Evolutionary conservation across 2,888 invertebrate genomes (phyloP).

Genomic region (Aphidoletes aphidimyza): DNA sequence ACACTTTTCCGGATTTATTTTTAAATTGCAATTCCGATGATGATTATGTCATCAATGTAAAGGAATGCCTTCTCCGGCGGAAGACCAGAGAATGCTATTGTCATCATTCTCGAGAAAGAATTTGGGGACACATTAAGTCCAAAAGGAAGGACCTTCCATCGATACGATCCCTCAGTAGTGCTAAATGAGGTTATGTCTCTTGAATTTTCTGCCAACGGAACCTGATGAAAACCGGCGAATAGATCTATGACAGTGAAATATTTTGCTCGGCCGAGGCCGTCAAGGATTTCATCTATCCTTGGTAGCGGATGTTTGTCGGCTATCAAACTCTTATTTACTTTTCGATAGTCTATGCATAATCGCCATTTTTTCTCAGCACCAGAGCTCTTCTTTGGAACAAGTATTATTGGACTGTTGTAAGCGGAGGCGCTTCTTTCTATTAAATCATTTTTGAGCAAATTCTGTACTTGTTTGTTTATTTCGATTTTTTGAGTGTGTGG

Average conservation of each 20-base stretch:
- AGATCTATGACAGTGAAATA: constrained; percentile 56
- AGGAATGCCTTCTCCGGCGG: constrained; percentile 58
- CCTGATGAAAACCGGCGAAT: constrained; percentile 56
- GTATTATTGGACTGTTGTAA: constrained; percentile 58
- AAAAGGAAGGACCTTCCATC: constrained; percentile 58
- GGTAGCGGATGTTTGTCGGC: constrained; percentile 56
- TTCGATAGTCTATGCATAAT: neutral
- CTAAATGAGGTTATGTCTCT: constrained; percentile 58
- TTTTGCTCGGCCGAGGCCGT: constrained; percentile 55
- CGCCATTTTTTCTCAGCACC: constrained; percentile 56
- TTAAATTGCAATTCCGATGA: constrained; percentile 57
- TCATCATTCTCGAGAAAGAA: constrained; percentile 60
- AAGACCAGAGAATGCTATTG: constrained; percentile 58
- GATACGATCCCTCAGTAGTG: constrained; percentile 57
- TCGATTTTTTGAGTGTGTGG: constrained; percentile 58
- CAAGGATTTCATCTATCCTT: constrained; percentile 35
- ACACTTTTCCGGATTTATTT: constrained; percentile 58
- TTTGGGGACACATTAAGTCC: constrained; percentile 58
- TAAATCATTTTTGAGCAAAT: constrained; percentile 57
- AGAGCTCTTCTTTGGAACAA: constrained; percentile 58
- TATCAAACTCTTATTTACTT: constrained; percentile 55
- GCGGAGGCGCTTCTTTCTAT: constrained; percentile 58
- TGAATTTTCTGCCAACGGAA: constrained; percentile 54
- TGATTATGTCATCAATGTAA: constrained; percentile 59
- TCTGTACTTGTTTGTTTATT: constrained; percentile 58